Evolutionary conservation across 2,797 vertebrate species (phyloP).

Genomic region (Arrhamphus sclerolepis): DNA sequence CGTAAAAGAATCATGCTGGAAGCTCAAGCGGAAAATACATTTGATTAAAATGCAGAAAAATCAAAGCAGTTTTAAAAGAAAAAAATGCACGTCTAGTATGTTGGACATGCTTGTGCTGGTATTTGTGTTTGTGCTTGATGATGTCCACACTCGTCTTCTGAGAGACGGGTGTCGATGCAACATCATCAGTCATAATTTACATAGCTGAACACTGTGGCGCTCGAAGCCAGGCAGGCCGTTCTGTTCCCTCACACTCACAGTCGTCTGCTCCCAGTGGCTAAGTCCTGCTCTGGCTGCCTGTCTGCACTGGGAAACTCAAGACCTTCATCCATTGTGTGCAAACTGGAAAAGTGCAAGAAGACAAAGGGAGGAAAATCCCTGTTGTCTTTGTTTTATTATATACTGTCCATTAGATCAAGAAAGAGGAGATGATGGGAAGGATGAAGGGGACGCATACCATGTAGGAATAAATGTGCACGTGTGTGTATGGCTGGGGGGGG

Average conservation of each 20-base stretch:
- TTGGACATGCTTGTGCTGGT: background rate
- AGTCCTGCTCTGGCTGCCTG: constrained; percentile 23
- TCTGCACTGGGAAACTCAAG: constrained; percentile 33
- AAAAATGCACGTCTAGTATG: constrained; percentile 3
- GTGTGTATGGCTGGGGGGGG: constrained; percentile 2
- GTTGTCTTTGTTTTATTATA: constrained; percentile 63
- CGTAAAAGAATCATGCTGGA: constrained; percentile 8
- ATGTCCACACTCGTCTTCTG: background rate
- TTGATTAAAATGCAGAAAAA: background rate
- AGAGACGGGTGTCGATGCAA: constrained; percentile 12
- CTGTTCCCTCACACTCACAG: constrained; percentile 53
- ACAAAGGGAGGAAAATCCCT: constrained; percentile 42
- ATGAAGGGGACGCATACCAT: constrained; percentile 24
- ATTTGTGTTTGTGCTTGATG: constrained; percentile 1
- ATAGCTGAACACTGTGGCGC: constrained; percentile 16
- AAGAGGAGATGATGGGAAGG: constrained; percentile 30
- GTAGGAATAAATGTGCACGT: constrained; percentile 50
- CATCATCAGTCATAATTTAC: constrained; percentile 36
- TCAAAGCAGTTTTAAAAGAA: constrained; percentile 9
- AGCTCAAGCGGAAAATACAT: constrained; percentile 18
- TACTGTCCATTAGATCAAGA: constrained; percentile 48
- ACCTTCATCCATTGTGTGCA: constrained; percentile 36
- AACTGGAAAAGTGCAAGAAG: constrained; percentile 38
- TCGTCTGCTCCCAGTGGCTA: constrained; percentile 29
- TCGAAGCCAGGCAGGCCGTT: constrained; percentile 22